Evolutionary conservation across 2,888 invertebrate species (phyloP).

Genomic region (Carabus problematicus): DNA sequence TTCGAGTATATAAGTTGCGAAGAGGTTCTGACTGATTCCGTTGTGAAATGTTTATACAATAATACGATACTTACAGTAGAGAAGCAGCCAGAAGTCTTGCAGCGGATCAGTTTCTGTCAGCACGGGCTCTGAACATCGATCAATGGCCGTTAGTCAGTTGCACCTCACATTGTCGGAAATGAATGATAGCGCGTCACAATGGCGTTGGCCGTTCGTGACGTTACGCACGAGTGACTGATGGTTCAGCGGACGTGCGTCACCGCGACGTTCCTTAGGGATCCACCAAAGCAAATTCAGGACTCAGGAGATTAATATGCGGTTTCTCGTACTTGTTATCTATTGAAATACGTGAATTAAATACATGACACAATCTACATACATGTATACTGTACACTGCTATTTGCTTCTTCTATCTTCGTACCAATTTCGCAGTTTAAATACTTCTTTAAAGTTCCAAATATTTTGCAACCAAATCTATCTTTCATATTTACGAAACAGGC

Average conservation of each 20-base stretch:
- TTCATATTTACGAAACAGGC: too few relatives aligned
- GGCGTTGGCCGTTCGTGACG: slow-evolving; percentile 34
- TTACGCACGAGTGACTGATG: slow-evolving; percentile 29
- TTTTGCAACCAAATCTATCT: too few relatives aligned
- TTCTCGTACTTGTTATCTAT: not conserved
- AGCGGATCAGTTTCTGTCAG: too few relatives aligned
- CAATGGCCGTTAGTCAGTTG: slow-evolving; percentile 37
- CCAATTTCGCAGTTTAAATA: too few relatives aligned
- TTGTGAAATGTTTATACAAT: too few relatives aligned
- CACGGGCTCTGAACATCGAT: slow-evolving; percentile 17
- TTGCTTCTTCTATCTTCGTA: too few relatives aligned
- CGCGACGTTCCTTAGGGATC: not conserved
- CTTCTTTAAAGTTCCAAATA: too few relatives aligned
- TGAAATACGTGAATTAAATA: not conserved
- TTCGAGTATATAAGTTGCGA: too few relatives aligned
- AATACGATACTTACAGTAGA: too few relatives aligned
- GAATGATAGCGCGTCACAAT: slow-evolving; percentile 41
- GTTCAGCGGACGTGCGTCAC: not conserved
- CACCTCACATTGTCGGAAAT: slow-evolving; percentile 39
- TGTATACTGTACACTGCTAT: slow-evolving; percentile 1
- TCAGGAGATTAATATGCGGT: slow-evolving; percentile 1
- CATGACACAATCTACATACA: not conserved
- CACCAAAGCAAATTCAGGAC: not conserved
- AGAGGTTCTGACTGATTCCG: too few relatives aligned
- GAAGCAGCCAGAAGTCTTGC: too few relatives aligned